Evolutionary conservation across 2,888 invertebrate species (phyloP).

Genomic region (Neoitamus cyanurus): DNA sequence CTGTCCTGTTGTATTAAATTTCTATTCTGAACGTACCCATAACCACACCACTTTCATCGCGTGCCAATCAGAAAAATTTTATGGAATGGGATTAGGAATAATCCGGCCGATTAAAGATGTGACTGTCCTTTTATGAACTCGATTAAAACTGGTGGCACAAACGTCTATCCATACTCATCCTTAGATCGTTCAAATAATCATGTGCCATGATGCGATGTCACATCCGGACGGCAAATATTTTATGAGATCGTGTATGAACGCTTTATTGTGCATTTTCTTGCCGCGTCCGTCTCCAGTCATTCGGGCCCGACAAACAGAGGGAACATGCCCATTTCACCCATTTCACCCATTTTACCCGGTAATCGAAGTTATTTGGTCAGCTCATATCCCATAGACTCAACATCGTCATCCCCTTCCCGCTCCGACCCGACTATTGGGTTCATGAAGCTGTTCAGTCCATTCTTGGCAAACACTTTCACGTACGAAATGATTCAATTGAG

Average conservation of each 20-base stretch:
- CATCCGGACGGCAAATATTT: slow-evolving; percentile 50
- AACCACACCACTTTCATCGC: too few relatives aligned
- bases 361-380: slow-evolving; percentile 44
- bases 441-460: slow-evolving; percentile 40
- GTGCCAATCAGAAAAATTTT: too few relatives aligned
- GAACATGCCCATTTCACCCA: slow-evolving; percentile 23
- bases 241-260: slow-evolving; percentile 46
- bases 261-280: slow-evolving; percentile 51
- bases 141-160: too few relatives aligned
- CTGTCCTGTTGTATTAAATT: too few relatives aligned
- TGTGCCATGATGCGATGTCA: slow-evolving; percentile 37
- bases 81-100: too few relatives aligned
- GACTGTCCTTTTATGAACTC: too few relatives aligned
- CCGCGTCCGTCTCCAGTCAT: not conserved
- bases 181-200: not conserved
- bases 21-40: too few relatives aligned
- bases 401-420: not conserved
- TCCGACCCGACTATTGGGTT: not conserved
- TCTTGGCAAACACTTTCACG: slow-evolving; percentile 44
- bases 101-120: too few relatives aligned
- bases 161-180: too few relatives aligned
- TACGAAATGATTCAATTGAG: slow-evolving; percentile 46
- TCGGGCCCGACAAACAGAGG: slow-evolving; percentile 6
- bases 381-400: not conserved
- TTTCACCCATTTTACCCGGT: slow-evolving; percentile 31